Evolutionary conservation across 2,113 vertebrate genomes (phyloP).

Genomic region (Varanus komodoensis): DNA sequence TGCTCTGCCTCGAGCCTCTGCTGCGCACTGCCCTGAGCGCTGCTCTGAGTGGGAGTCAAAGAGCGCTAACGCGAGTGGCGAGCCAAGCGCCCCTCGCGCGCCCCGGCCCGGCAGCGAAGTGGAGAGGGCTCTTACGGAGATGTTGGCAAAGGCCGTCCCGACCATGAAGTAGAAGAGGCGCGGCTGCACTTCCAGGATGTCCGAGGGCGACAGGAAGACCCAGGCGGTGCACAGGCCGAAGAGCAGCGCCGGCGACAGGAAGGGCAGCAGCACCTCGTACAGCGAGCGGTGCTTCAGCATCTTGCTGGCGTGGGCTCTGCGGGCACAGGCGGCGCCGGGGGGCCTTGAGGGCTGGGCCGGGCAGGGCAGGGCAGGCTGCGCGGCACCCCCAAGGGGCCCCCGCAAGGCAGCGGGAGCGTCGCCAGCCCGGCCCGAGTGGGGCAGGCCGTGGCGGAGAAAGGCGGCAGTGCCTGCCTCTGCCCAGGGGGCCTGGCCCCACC

Average conservation of each 20-base stretch:
- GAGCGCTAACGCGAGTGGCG: too few species aligned
- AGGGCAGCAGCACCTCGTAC: slow-evolving; percentile 92
- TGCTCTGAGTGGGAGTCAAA: too few species aligned
- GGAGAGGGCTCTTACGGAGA: slow-evolving; percentile 84
- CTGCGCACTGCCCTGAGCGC: too few species aligned
- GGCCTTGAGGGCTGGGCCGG: too few species aligned
- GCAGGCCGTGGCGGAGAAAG: too few species aligned
- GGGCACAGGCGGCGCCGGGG: too few species aligned
- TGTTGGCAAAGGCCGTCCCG: slow-evolving; percentile 95
- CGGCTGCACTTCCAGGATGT: slow-evolving; percentile 89
- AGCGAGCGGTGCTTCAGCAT: slow-evolving; percentile 90
- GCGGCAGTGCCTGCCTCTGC: neutral
- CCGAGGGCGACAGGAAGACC: slow-evolving; percentile 85
- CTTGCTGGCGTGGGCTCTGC: slow-evolving; percentile 87
- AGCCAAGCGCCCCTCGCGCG: too few species aligned
- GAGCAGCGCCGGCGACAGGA: slow-evolving; percentile 91
- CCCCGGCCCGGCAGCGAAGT: neutral
- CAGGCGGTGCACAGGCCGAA: slow-evolving; percentile 89
- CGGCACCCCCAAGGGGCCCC: too few species aligned
- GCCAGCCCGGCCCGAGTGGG: too few species aligned
- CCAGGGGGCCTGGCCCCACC: too few species aligned
- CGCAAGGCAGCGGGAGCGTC: neutral
- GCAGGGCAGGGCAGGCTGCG: too few species aligned
- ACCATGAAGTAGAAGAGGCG: slow-evolving; percentile 96
- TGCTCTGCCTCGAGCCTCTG: too few species aligned